phyloP scores from a whole-genome alignment of 2,113 vertebrate species.

The Toxotes chatareus region DNA sequence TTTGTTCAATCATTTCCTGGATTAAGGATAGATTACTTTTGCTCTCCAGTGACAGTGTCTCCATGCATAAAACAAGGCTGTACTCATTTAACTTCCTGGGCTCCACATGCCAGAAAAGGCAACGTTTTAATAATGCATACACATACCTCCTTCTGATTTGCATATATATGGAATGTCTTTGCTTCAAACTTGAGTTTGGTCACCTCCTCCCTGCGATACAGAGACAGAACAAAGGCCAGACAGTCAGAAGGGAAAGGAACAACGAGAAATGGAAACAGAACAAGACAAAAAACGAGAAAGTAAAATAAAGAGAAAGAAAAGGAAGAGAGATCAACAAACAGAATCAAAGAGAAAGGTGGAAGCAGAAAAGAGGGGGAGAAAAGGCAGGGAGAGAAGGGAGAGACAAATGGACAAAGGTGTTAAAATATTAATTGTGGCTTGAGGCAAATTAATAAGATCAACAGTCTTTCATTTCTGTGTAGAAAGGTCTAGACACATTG shows the following conservation, averaged over 20 bases:
- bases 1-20: neutral
- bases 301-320: neutral
- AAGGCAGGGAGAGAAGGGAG: neutral
- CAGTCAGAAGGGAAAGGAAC: neutral
- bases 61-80: constrained; percentile 50
- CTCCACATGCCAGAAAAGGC: constrained; percentile 4
- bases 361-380: neutral
- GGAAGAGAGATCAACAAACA: neutral
- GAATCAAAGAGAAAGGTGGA: neutral
- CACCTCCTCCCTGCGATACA: constrained; percentile 92
- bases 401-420: constrained; percentile 22
- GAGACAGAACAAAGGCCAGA: constrained; percentile 3
- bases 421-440: constrained; percentile 46
- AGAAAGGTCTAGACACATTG: constrained; percentile 34
- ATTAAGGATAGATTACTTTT: constrained; percentile 21
- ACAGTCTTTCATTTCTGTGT: constrained; percentile 10
- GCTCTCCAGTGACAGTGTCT: constrained; percentile 10
- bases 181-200: constrained; percentile 99
- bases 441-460: constrained; percentile 26
- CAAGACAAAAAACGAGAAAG: neutral
- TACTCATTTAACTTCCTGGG: constrained; percentile 36
- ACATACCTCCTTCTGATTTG: constrained; percentile 97
- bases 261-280: neutral
- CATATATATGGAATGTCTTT: constrained; percentile 98
- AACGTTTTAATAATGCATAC: constrained; percentile 52